Conservation (phyloP, 1,140 invertebrate genomes). For the Aphaenogaster ashmeadi region DNA sequence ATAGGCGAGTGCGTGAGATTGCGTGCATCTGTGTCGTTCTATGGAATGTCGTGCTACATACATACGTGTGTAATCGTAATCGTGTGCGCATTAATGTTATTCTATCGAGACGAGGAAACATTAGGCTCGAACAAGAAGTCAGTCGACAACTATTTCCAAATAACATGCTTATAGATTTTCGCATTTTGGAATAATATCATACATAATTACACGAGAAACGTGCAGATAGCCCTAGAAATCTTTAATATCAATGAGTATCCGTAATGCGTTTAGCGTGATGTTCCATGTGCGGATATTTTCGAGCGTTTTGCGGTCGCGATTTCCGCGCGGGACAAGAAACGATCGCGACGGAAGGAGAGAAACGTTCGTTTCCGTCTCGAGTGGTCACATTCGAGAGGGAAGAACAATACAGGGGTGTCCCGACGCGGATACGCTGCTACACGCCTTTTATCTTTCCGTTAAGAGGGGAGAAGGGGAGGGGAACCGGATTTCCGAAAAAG, state of each 20-base stretch:
- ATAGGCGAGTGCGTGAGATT: conserved; percentile 33
- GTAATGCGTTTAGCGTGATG: background rate
- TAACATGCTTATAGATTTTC: conserved; percentile 17
- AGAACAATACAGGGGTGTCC: conserved; percentile 7
- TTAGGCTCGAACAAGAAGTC: background rate
- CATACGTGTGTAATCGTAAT: background rate
- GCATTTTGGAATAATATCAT: background rate
- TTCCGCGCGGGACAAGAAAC: background rate
- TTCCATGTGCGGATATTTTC: background rate
- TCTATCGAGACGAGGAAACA: conserved; percentile 24
- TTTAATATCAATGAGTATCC: background rate
- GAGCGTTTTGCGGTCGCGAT: background rate
- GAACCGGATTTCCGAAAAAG: conserved; percentile 85
- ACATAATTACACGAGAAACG: background rate
- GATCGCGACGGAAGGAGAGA: background rate
- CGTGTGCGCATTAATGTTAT: background rate
- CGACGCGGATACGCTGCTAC: conserved; percentile 12
- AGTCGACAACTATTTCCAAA: background rate
- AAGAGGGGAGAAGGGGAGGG: conserved; percentile 62
- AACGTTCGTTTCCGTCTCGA: conserved; percentile 32
- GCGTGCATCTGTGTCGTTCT: conserved; percentile 46
- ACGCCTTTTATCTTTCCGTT: conserved; percentile 23
- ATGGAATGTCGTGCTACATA: conserved; percentile 13
- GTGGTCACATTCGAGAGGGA: background rate
- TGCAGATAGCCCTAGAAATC: background rate